Conservation (phyloP, 1,140 invertebrate species). For the Heliconius himera region DNA sequence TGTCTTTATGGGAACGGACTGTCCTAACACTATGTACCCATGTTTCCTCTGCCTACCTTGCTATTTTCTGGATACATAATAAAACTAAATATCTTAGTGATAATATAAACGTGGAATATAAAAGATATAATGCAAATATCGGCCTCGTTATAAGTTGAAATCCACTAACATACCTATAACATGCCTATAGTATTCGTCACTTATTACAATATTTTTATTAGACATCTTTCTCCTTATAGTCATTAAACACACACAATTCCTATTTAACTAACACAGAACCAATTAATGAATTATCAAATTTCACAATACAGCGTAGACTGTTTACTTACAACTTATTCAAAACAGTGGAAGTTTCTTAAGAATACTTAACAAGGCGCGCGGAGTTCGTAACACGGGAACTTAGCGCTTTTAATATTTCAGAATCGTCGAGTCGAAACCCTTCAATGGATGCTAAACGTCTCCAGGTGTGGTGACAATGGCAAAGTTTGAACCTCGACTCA, state of each 20-base stretch:
- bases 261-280: constrained; percentile 14
- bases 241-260: background rate
- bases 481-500: background rate
- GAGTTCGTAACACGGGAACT: constrained; percentile 29
- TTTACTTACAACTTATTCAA: constrained; percentile 29
- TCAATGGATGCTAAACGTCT: constrained; percentile 25
- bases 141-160: too few relatives aligned
- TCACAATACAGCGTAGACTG: constrained; percentile 18
- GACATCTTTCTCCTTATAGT: background rate
- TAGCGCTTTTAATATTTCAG: constrained; percentile 31
- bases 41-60: too few relatives aligned
- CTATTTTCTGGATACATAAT: too few relatives aligned
- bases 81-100: too few relatives aligned
- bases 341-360: constrained; percentile 30
- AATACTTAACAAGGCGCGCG: constrained; percentile 26
- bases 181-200: too few relatives aligned
- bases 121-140: too few relatives aligned
- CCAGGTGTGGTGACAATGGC: constrained; percentile 22
- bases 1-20: too few relatives aligned
- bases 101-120: too few relatives aligned
- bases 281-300: constrained; percentile 18
- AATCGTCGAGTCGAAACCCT: constrained; percentile 27
- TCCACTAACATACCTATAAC: too few relatives aligned
- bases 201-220: too few relatives aligned
- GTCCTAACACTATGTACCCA: too few relatives aligned